These are phyloP conservation scores for Erythrolamprus reginae DNA, from an alignment of 2,113 vertebrate species.

Conservation along the genomic window DNA sequence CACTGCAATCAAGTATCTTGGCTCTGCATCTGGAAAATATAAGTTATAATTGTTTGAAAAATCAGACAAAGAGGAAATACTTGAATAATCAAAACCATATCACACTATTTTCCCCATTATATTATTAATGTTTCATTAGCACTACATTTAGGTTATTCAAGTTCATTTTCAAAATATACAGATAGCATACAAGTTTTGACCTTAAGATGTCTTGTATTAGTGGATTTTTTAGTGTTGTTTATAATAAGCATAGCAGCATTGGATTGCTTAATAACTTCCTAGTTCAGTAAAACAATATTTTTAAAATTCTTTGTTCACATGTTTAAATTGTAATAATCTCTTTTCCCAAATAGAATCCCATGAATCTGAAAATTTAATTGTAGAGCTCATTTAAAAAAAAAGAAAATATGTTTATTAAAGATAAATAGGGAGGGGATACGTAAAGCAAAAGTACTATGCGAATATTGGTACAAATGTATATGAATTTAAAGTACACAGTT, in stretches of 20 bases:
- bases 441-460: too few relatives aligned
- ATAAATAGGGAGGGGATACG: too few relatives aligned
- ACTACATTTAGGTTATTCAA: conserved; percentile 1
- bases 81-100: background rate
- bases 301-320: background rate
- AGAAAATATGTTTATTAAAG: too few relatives aligned
- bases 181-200: background rate
- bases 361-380: background rate
- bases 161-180: background rate
- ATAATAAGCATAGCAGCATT: background rate
- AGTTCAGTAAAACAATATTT: background rate
- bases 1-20: conserved; percentile 88
- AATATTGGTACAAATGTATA: too few relatives aligned
- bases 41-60: conserved; percentile 20
- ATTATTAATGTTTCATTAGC: background rate
- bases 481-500: too few relatives aligned
- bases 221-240: background rate
- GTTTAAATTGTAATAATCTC: background rate
- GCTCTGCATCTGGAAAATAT: conserved; percentile 85
- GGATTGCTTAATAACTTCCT: background rate
- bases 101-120: background rate
- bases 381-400: too few relatives aligned
- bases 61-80: background rate
- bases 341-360: background rate
- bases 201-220: background rate